Base-by-base conservation (phyloP, 2,888 invertebrate genomes). In the Nomada ferruginata region DNA sequence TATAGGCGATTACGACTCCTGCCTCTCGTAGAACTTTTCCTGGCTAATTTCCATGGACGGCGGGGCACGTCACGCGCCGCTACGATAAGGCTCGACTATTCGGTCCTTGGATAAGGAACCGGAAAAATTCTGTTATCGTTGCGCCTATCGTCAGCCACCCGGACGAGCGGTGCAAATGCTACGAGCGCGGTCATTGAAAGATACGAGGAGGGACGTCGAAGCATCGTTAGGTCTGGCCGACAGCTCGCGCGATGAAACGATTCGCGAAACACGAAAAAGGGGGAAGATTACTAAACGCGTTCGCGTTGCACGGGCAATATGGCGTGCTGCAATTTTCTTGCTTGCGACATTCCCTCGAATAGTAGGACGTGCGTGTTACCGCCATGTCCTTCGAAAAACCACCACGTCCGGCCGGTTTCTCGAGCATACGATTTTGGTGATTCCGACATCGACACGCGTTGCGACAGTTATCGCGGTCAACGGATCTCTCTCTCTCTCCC, bases 71-170 rank as follows among this genome's bases (percentile, higher is more conserved):
- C 89, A 89, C 89, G 83, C 70, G 88, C 87, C 83, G 80, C 65
- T 75, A 76, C 84, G 92, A 91, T 92, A 92, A 91, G 88, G 85
- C 76, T 83, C 85, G 84, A 79, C 89, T 89, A 90, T 91, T 91
- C 90, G 90, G 89, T 89, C 89, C 88, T 85, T 85, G 85, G 88
- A 91, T 89, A 89, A 91, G 88, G 85, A 88, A 87, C 85, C 64
- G 82, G 26, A 87, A 91, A 91, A 91, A 90, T 82, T 63, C 70
- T 76, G 76, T 84, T 91, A 91, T 91, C 92, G 71, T 75, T 52
- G 66, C 83, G 73, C 87, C 78, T 87, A 92, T 91, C 90, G 87
- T 79, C 73, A 53, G 53, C 61, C 44, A 26, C 66, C 47, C 47
- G 47, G 13, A 36, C 74, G 50, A 69, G 61, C 23, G 72, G 50